Evolutionary conservation across 1,140 invertebrate genomes (phyloP), one percentile per base, ranked within the genome.

Genomic region (Capitella teleta): DNA sequence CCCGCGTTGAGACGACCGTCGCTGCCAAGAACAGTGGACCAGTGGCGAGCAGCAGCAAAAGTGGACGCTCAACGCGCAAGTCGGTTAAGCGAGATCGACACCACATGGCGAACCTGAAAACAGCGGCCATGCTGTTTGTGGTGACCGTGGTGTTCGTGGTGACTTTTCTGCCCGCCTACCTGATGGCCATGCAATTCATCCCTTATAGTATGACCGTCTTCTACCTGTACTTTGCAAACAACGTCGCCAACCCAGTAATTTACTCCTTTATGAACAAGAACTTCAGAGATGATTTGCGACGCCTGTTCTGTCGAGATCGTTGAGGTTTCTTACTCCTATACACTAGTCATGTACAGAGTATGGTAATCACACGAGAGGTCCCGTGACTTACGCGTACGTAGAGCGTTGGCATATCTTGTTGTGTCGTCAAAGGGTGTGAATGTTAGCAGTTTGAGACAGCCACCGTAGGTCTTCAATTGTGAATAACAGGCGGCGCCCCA

Each of bases 211-310:
- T 62, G 21, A 54, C 66, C 34, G 42, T 67, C 3, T 70, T 68
- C 52, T 70, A 70, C 53, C 57, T 61, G 54, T 66, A 70, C 51
- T 70, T 65, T 42, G 52, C 61, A 23, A 63, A 70, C 52, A 68
- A 68, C 51, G 62, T 68, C 8, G 66, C 66, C 18, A 70, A 70
- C 54, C 67, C 67, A 3, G 55, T 68, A 10, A 68, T 70, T 34
- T 70, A 68, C 49, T 64, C 64, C 8, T 68, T 70, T 49, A 67
- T 70, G 54, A 70, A 70, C 56, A 61, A 61, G 40, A 66, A 62
- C 37, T 72, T 72, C 44, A 58, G 63, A 40, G 57, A 61, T 25
- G 62, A 70, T 41, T 52, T 70, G 21, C 30, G 36, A 28, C 25
- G 34, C 28, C 26, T 53, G 6, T 47, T 53, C 47, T 49, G 52